Evolutionary conservation across 1,140 invertebrate species (phyloP).

Genomic region (Bombus waltoni): DNA sequence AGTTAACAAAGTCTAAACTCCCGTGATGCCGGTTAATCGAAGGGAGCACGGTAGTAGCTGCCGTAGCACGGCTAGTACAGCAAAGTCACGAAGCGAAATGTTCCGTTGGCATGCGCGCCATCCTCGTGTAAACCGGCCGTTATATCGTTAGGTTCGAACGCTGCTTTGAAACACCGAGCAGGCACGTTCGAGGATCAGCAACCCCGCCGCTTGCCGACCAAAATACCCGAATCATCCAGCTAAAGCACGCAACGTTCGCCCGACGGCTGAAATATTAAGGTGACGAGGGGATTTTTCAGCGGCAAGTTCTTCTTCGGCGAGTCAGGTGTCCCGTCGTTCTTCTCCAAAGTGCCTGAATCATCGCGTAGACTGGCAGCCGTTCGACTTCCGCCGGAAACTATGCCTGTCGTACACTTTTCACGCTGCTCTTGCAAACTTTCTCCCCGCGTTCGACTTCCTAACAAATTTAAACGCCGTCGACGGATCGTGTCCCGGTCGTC

Average conservation of each 20-base stretch:
- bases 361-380: background rate
- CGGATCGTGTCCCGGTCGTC: no score
- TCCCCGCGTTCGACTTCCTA: no score
- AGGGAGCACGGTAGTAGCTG: background rate
- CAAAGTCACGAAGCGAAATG: slow-evolving; percentile 1
- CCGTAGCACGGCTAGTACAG: background rate
- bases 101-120: background rate
- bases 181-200: background rate
- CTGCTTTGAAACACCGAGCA: background rate
- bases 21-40: slow-evolving; percentile 9
- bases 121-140: slow-evolving; percentile 9
- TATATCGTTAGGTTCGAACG: slow-evolving; percentile 7
- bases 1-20: slow-evolving; percentile 23
- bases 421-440: background rate
- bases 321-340: background rate
- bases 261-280: slow-evolving; percentile 5
- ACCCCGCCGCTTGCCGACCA: background rate
- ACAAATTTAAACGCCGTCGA: no score
- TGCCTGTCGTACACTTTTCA: background rate
- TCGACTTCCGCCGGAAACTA: background rate
- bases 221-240: background rate
- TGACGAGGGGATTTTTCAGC: slow-evolving; percentile 12
- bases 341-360: background rate
- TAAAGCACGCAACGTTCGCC: background rate
- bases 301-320: background rate